Evolutionary conservation across 2,113 vertebrate species (phyloP), one percentile per base, ranked within the genome.

Genomic region (Gallinago media): DNA sequence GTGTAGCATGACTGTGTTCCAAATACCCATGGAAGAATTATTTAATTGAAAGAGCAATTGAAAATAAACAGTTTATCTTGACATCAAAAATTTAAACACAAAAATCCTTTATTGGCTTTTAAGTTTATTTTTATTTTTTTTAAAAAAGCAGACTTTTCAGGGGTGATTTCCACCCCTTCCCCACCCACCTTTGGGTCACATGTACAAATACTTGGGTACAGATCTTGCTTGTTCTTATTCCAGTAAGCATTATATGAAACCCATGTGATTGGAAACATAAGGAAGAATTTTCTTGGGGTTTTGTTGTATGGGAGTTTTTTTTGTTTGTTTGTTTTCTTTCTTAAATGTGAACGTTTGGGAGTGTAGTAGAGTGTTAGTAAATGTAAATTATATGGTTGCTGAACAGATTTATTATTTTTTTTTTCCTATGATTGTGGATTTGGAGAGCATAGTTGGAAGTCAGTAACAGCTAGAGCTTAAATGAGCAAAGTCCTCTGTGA

Each of bases 271-370:
- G 36, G 13, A 66, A 83, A 26, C n/a, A 44, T 40, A 56, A 34
- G n/a, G 17, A 75, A 65, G 9, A 55, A 32, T 16, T 32, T 83
- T 29, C 8, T 56, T 42, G 31, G 14, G 38, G 42, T 47, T 67
- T 70, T 29, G 15, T 11, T 50, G 4, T 18, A 25, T 72, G 40
- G 1, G 2, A 0, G 4, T 40, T 19, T n/a, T 40, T n/a, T 38
- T 38, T 38, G 10, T 38, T 38, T 38, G 38, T 38, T 31, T 31
- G 31, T 74, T 17, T n/a, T 22, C 38, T 34, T 26, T 11, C 61
- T 38, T 20, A 20, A 13, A 23, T 52, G 17, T 8, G 23, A 81
- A 25, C 91, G 27, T 86, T 92, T 84, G 18, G 12, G 11, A 15
- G 1, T 84, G 20, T 66, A 49, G 54, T 40, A 72, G 49, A 65